A percentile compares a stretch with the other conserved stretches of the same genome.
Evolutionary conservation across 1,140 invertebrate genomes (phyloP).

Genomic region (Chymomyza costata): DNA sequence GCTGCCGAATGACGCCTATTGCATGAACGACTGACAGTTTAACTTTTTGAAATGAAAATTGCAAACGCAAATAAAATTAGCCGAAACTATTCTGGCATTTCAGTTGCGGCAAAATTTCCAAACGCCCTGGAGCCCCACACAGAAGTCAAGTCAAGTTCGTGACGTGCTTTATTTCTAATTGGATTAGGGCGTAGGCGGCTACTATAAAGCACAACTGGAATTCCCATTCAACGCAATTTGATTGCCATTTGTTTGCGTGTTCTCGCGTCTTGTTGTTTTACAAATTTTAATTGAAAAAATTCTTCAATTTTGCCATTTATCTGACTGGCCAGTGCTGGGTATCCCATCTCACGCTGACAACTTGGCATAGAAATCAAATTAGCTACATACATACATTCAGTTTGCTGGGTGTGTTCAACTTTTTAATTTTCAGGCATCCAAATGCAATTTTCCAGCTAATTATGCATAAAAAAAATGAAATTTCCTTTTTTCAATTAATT

Average conservation of each 20-base stretch:
- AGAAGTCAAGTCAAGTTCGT: slow-evolving; percentile 57
- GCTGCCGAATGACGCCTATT: neutral
- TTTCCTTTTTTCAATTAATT: slow-evolving; percentile 64
- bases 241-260: slow-evolving; percentile 50
- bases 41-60: slow-evolving; percentile 48
- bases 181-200: slow-evolving; percentile 40
- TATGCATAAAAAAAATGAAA: no score
- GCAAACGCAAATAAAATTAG: slow-evolving; percentile 69
- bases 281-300: slow-evolving; percentile 73
- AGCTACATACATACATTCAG: slow-evolving; percentile 24
- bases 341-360: neutral
- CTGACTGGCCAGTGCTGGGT: slow-evolving; percentile 29
- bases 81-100: slow-evolving; percentile 57
- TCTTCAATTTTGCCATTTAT: slow-evolving; percentile 69
- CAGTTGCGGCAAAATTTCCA: neutral
- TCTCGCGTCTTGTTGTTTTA: slow-evolving; percentile 6
- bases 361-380: slow-evolving; percentile 59
- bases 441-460: slow-evolving; percentile 59
- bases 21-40: neutral
- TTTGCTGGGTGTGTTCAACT: slow-evolving; percentile 47
- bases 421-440: slow-evolving; percentile 68
- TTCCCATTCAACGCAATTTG: slow-evolving; percentile 27
- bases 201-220: slow-evolving; percentile 16
- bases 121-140: slow-evolving; percentile 10
- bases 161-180: slow-evolving; percentile 68